Evolutionary conservation across 2,113 vertebrate genomes (phyloP).

Genomic region (Balaenoptera acutorostrata): DNA sequence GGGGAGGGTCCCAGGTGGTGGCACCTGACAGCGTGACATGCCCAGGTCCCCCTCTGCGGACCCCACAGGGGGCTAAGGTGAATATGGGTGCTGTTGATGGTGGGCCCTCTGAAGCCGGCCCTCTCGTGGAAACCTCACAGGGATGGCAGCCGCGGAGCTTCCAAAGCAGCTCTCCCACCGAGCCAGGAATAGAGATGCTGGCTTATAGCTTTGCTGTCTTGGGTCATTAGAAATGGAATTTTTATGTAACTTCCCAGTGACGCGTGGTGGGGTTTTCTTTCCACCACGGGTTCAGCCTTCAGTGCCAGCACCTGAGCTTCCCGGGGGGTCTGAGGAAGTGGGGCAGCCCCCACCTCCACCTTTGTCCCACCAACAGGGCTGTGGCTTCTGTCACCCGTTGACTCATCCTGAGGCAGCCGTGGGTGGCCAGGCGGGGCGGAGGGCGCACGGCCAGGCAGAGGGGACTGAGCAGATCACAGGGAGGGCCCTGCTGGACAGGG

Average conservation of each 20-base stretch:
- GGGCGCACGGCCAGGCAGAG: not conserved
- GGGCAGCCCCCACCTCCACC: not conserved
- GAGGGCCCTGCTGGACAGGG: rapidly evolving
- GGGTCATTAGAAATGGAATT: not conserved
- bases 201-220: not conserved
- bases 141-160: rapidly evolving
- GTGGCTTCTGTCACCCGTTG: rapidly evolving
- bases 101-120: rapidly evolving
- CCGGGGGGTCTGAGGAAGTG: not conserved
- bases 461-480: not conserved
- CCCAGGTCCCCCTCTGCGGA: not conserved
- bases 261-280: rapidly evolving
- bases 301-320: not conserved
- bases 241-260: not conserved
- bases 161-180: no score
- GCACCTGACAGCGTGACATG: rapidly evolving
- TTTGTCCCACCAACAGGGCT: not conserved
- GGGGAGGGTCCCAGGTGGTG: not conserved
- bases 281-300: not conserved
- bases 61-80: rapidly evolving
- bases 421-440: rapidly evolving
- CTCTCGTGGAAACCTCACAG: rapidly evolving
- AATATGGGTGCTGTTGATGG: rapidly evolving
- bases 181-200: rapidly evolving
- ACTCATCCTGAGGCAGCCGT: rapidly evolving